Conservation (phyloP, 2,113 vertebrate genomes). For the Lathamus discolor region DNA sequence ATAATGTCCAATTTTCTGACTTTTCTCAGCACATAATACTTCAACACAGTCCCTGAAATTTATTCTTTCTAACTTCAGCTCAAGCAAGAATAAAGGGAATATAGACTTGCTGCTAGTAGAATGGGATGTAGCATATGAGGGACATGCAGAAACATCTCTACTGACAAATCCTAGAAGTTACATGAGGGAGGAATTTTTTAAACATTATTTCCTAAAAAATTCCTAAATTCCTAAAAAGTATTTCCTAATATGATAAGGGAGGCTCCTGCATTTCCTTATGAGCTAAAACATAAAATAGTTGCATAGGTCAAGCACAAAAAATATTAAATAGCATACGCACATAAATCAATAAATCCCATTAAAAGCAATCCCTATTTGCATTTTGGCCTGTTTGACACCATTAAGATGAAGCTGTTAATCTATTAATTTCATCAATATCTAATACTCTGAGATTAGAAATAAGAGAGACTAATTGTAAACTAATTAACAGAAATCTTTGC, state of each 20-base stretch:
- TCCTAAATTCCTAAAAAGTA: not conserved
- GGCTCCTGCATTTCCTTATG: not conserved
- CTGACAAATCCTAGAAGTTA: not conserved
- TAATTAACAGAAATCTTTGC: conserved; percentile 46
- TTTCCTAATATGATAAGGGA: not conserved
- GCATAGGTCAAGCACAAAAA: not conserved
- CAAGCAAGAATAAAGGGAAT: not conserved
- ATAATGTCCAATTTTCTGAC: not conserved
- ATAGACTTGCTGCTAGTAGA: not conserved
- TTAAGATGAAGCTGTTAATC: not conserved
- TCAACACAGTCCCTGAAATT: not conserved
- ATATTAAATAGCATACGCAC: not conserved
- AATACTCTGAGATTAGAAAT: conserved; percentile 25
- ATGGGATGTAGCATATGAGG: not conserved
- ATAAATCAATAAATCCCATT: conserved; percentile 41
- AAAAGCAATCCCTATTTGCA: not conserved
- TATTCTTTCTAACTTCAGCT: not conserved
- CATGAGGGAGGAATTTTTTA: not conserved
- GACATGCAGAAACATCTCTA: not conserved
- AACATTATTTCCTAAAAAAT: not conserved
- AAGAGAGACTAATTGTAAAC: conserved; percentile 11
- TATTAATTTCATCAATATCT: conserved; percentile 56
- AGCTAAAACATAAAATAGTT: not conserved
- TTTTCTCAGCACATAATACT: not conserved
- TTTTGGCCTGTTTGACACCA: conserved; percentile 44